Base-by-base conservation (phyloP, 2,113 vertebrate species). In the Sterna hirundo region DNA sequence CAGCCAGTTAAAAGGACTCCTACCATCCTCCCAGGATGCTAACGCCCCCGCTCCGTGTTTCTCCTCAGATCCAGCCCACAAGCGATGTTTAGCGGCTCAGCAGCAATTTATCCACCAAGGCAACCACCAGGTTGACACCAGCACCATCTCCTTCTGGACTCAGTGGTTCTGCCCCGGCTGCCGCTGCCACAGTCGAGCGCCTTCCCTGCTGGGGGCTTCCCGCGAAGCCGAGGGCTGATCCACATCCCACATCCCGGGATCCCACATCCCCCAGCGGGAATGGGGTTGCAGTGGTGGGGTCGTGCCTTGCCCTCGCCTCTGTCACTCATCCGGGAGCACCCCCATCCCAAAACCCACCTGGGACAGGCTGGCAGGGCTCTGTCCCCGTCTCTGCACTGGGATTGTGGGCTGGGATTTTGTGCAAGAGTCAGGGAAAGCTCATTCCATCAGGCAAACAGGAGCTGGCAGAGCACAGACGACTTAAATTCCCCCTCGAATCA, bases 111-210 rank as follows among this genome's bases (percentile, higher is more conserved):
- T 57, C 75, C 61, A n/a, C 90, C 88, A 57, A 64, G 11, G 6
- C 74, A 57, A 38, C 30, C 88, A 66, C 36, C 3, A 1, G 4
- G 2, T 20, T 2, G 20, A 19, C 49, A 44, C 65, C 90, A 42
- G 61, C 82, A 66, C 40, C 20, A 3, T 36, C 79, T 83, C 69
- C 85, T 85, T 6, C 85, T 68, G 62, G 29, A 23, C 60, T 69
- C 80, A 0, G 0, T 0, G 12, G 30, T 17, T 49, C 82, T 66
- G 54, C 46, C 25, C 2, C 11, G 65, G 47, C 20, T 18, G 66
- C 15, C 38, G 42, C 74, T 86, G 52, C 32, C 4, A 4, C 85
- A 60, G 70, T 40, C 1, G 0, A 55, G 52, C 10, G 1, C 74
- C 26, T 7, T 22, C 61, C 64, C 78, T 47, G 54, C 80, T 27